A percentile compares a stretch with the other conserved stretches of the same genome.
Evolutionary conservation across 92 coral and sea anemone species (phyloP).

Genomic region (Chrysogorgia sp.): DNA sequence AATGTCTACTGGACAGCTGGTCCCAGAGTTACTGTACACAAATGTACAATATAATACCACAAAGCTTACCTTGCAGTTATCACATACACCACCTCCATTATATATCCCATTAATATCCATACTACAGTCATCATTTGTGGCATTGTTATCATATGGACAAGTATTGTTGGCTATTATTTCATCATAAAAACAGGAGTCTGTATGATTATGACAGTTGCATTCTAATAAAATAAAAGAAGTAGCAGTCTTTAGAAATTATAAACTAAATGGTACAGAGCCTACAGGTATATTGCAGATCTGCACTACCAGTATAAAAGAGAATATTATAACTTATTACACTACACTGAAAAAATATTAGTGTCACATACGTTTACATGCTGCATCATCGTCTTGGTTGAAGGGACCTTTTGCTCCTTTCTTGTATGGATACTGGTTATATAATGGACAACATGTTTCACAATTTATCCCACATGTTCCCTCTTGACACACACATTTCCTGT

Average conservation of each 20-base stretch:
- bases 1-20: background rate
- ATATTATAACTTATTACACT: background rate
- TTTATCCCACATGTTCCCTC: conserved; percentile 79
- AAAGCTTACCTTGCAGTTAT: conserved; percentile 73
- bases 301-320: background rate
- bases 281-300: background rate
- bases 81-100: conserved; percentile 95
- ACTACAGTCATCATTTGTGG: conserved; percentile 76
- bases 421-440: conserved; percentile 94
- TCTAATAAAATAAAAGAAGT: conserved; percentile 38
- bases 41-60: background rate
- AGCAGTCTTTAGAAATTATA: background rate
- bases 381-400: conserved; percentile 69
- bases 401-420: conserved; percentile 76
- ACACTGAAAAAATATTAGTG: background rate
- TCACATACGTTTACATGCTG: conserved; percentile 82
- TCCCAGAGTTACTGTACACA: background rate
- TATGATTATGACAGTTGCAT: conserved; percentile 91
- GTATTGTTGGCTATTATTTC: conserved; percentile 73
- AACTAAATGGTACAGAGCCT: background rate
- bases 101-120: conserved; percentile 73
- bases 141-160: conserved; percentile 85
- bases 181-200: conserved; percentile 81
- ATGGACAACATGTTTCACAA: conserved; percentile 83
- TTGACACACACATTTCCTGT: conserved; percentile 76